Percentiles rank a stretch among this genome's conserved stretches.
phyloP scores from a whole-genome alignment of 2,797 vertebrate species.

The Crotalus adamanteus region DNA sequence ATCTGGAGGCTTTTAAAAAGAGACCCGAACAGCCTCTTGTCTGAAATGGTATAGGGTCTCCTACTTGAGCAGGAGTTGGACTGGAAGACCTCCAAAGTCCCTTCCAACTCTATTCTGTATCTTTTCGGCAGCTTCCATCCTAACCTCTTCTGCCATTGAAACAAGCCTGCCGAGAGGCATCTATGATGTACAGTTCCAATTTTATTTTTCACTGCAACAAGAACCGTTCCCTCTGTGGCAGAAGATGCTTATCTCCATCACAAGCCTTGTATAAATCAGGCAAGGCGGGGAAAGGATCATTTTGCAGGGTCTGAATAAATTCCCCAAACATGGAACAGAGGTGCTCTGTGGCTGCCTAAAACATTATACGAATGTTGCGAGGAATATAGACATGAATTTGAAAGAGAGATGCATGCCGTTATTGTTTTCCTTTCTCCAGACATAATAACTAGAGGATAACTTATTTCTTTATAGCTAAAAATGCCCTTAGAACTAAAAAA shows the following conservation, averaged over 20 bases:
- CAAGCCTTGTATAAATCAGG: conserved; percentile 45
- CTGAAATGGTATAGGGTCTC: too few relatives aligned
- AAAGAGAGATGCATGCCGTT: conserved; percentile 49
- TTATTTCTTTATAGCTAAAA: conserved; percentile 41
- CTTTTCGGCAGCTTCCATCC: not conserved
- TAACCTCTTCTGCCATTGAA: conserved; percentile 28
- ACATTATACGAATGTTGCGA: conserved; percentile 58
- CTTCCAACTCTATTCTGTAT: not conserved
- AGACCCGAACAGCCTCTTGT: too few relatives aligned
- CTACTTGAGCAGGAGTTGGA: not conserved
- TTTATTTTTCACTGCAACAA: conserved; percentile 39
- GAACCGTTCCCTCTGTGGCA: conserved; percentile 46
- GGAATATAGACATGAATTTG: conserved; percentile 64
- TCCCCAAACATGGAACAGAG: conserved; percentile 47
- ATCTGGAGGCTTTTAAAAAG: too few relatives aligned
- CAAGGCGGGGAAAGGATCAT: conserved; percentile 2
- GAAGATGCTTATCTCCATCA: conserved; percentile 55
- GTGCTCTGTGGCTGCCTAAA: conserved; percentile 53
- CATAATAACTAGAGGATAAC: conserved; percentile 6
- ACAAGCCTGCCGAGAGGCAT: conserved; percentile 2
- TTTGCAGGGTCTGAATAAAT: conserved; percentile 29
- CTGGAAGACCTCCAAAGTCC: not conserved
- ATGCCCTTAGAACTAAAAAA: conserved; percentile 18
- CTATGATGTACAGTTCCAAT: conserved; percentile 44
- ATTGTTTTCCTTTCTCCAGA: conserved; percentile 37